Evolutionary conservation across 2,797 vertebrate species (phyloP).

Genomic region (Alcedo atthis): DNA sequence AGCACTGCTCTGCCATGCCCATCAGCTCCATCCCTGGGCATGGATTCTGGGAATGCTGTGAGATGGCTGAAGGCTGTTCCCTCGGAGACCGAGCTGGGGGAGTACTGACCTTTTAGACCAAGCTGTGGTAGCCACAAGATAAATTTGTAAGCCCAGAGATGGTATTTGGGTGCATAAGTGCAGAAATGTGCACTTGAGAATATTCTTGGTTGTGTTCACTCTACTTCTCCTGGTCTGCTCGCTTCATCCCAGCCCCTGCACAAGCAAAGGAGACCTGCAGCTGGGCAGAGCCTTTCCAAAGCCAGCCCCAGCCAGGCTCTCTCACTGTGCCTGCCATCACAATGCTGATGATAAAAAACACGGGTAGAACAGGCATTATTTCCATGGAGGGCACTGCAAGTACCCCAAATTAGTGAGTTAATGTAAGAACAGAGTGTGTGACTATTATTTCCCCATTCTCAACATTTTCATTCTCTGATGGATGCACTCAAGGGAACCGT

Average conservation of each 20-base stretch:
- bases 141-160: neutral
- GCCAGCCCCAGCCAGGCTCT: neutral
- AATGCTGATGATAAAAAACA: neutral
- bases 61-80: neutral
- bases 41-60: rapidly evolving
- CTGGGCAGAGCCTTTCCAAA: neutral
- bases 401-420: neutral
- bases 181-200: neutral
- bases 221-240: neutral
- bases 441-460: conserved; percentile 11
- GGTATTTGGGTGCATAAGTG: neutral
- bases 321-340: neutral
- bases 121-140: neutral
- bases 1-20: rapidly evolving
- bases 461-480: neutral
- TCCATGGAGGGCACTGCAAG: neutral
- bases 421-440: neutral
- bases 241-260: neutral
- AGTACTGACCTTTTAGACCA: neutral
- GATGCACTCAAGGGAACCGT: conserved; percentile 17
- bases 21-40: rapidly evolving
- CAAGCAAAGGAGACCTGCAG: neutral
- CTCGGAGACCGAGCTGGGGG: rapidly evolving
- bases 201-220: neutral
- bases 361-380: neutral